phyloP scores from a whole-genome alignment of 2,888 invertebrate genomes.

The Drosophila acutilabella region DNA sequence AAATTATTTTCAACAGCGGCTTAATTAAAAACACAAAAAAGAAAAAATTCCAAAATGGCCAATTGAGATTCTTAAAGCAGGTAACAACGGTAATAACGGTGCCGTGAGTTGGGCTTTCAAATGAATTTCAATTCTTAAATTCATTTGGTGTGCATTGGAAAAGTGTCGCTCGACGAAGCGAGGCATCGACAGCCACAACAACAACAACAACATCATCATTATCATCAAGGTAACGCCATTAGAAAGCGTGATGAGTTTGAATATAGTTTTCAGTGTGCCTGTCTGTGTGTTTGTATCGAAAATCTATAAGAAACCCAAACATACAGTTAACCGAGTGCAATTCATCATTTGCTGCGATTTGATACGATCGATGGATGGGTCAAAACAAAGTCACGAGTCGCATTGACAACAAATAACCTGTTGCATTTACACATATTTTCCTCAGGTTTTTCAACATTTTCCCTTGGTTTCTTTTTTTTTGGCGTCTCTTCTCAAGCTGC shows the following conservation, averaged over 20 bases:
- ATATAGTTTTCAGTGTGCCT: constrained; percentile 9
- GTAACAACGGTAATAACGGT: constrained; percentile 63
- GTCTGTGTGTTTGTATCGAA: constrained; percentile 31
- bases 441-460: constrained; percentile 7
- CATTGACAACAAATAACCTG: constrained; percentile 55
- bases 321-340: constrained; percentile 48
- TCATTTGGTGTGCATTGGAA: constrained; percentile 62
- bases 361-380: constrained; percentile 32
- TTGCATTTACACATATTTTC: constrained; percentile 44
- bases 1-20: constrained; percentile 63
- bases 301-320: constrained; percentile 37
- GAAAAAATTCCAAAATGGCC: constrained; percentile 33
- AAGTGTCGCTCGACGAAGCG: constrained; percentile 68
- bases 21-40: constrained; percentile 64
- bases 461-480: constrained; percentile 11
- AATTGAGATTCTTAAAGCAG: constrained; percentile 48
- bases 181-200: constrained; percentile 49
- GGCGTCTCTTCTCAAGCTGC: constrained; percentile 40
- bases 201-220: constrained; percentile 30
- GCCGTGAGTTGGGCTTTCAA: constrained; percentile 48
- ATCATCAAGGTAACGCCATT: constrained; percentile 58
- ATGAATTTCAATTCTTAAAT: constrained; percentile 68
- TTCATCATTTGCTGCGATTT: constrained; percentile 51
- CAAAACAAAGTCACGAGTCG: constrained; percentile 16
- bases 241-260: constrained; percentile 71